A percentile compares a stretch with the other conserved stretches of the same genome.
phyloP scores from a whole-genome alignment of 2,888 invertebrate species.

The Dastarcus helophoroides region DNA sequence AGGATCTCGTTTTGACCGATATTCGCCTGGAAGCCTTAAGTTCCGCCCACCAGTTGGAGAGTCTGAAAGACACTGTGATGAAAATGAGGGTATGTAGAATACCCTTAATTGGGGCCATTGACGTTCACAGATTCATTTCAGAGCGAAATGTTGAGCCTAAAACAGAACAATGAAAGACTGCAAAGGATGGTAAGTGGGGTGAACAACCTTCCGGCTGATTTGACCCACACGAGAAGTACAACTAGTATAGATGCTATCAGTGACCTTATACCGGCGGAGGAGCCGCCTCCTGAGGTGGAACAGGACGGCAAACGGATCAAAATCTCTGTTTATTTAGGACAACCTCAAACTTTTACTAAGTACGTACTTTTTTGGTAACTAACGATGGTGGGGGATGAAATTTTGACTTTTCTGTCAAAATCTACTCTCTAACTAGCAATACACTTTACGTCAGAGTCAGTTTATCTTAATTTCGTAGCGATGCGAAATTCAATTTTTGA shows the following conservation, averaged over 20 bases:
- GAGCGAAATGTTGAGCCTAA: slow-evolving; percentile 93
- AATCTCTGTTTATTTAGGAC: slow-evolving; percentile 78
- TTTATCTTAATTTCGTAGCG: not conserved
- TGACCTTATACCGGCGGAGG: slow-evolving; percentile 33
- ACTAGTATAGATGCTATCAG: slow-evolving; percentile 34
- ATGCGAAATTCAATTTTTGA: too few relatives aligned
- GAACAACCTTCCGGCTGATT: slow-evolving; percentile 25
- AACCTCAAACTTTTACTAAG: slow-evolving; percentile 60
- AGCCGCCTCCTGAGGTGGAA: slow-evolving; percentile 32
- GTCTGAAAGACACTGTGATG: slow-evolving; percentile 89
- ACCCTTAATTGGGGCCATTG: too few relatives aligned
- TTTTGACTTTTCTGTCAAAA: too few relatives aligned
- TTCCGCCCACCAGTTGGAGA: slow-evolving; percentile 94
- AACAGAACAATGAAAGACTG: slow-evolving; percentile 91
- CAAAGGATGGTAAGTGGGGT: slow-evolving; percentile 63
- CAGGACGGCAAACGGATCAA: slow-evolving; percentile 78
- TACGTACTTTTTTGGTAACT: too few relatives aligned
- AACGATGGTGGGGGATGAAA: too few relatives aligned
- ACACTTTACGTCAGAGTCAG: not conserved
- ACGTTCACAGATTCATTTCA: too few relatives aligned
- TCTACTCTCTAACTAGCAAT: too few relatives aligned
- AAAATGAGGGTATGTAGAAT: slow-evolving; percentile 74
- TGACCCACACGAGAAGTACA: slow-evolving; percentile 27
- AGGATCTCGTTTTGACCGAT: slow-evolving; percentile 92
- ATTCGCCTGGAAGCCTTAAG: slow-evolving; percentile 92